A percentile compares a stretch with the other conserved stretches of the same genome.
Evolutionary conservation across 1,140 invertebrate species (phyloP).

Genomic region (Pentalonia nigronervosa): DNA sequence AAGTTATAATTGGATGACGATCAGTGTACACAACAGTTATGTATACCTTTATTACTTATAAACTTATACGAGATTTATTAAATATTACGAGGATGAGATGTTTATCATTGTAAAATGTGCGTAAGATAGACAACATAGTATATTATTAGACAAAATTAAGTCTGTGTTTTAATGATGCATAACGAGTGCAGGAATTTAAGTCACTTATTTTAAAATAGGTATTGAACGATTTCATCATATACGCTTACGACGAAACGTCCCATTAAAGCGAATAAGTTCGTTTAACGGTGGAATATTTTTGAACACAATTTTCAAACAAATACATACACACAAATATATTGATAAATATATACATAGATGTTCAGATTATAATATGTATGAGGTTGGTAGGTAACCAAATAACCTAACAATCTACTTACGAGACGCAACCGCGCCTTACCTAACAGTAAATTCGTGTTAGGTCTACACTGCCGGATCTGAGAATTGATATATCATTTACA

Average conservation of each 20-base stretch:
- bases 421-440: not conserved
- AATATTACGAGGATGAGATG: not conserved
- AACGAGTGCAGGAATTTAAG: not conserved
- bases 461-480: not conserved
- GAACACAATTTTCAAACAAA: not conserved
- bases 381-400: not conserved
- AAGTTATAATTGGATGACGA: too few species aligned
- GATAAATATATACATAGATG: not conserved
- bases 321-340: not conserved
- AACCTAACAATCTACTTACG: not conserved
- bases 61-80: not conserved
- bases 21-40: too few species aligned
- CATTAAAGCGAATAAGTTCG: not conserved
- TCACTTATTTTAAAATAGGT: not conserved
- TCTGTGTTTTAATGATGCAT: not conserved
- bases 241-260: not conserved
- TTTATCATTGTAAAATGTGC: too few species aligned
- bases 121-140: too few species aligned
- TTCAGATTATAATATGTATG: not conserved
- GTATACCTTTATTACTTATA: too few species aligned
- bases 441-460: not conserved
- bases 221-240: not conserved
- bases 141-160: not conserved
- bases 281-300: not conserved
- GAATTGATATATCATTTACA: slow-evolving; percentile 14